phyloP scores from a whole-genome alignment of 2,888 invertebrate species.

The Agonum fuliginosum region DNA sequence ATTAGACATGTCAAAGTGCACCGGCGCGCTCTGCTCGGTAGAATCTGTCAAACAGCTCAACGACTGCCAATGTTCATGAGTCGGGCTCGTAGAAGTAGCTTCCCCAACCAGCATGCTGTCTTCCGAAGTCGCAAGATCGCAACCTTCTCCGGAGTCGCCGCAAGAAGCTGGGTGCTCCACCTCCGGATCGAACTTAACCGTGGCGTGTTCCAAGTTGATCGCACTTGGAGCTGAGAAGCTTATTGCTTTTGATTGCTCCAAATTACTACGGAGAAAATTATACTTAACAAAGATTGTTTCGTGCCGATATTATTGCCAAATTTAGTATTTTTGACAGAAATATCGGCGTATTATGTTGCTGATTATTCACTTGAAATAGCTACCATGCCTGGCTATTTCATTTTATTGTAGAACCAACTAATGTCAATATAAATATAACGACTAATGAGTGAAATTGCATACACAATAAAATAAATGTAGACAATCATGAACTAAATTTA shows the following conservation, averaged over 20 bases:
- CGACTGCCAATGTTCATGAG: slow-evolving; percentile 85
- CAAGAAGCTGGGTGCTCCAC: slow-evolving; percentile 71
- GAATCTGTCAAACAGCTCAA: slow-evolving; percentile 91
- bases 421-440: no score
- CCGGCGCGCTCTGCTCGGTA: slow-evolving; percentile 92
- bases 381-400: no score
- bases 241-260: slow-evolving; percentile 83
- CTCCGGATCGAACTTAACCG: slow-evolving; percentile 82
- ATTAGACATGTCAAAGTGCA: slow-evolving; percentile 94
- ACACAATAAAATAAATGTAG: no score
- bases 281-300: background rate
- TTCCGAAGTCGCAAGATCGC: slow-evolving; percentile 68
- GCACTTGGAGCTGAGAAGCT: slow-evolving; percentile 92
- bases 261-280: slow-evolving; percentile 72
- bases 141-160: slow-evolving; percentile 71
- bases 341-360: no score
- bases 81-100: slow-evolving; percentile 70
- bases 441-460: no score
- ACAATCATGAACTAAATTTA: no score
- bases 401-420: no score
- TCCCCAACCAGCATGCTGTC: slow-evolving; percentile 73
- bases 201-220: slow-evolving; percentile 84
- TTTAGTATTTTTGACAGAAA: no score
- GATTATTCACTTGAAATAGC: no score
- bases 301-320: background rate